phyloP scores from a whole-genome alignment of 1,140 invertebrate species.

The Ceratoteleas bidentatus region DNA sequence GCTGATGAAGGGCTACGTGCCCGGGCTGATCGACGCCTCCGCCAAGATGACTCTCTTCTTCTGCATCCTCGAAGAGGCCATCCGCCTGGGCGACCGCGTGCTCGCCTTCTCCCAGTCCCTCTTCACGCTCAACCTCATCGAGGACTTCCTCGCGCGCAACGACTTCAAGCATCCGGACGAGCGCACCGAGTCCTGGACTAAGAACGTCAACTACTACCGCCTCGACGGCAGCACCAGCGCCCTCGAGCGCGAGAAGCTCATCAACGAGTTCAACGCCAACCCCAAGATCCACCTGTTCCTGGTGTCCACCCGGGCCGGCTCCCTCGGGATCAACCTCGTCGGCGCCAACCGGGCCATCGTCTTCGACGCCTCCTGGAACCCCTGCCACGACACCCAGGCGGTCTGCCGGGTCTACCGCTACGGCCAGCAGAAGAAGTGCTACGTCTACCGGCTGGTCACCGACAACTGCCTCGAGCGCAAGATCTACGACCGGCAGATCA shows the following conservation, averaged over 20 bases:
- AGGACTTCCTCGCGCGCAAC: constrained; percentile 93
- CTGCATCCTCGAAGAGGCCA: constrained; percentile 94
- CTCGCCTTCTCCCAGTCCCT: constrained; percentile 98
- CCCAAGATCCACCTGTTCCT: constrained; percentile 94
- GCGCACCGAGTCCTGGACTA: constrained; percentile 88
- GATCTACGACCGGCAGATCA: constrained; percentile 98
- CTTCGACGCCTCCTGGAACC: constrained; percentile 99
- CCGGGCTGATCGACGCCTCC: constrained; percentile 95
- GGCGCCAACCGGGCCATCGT: constrained; percentile 98
- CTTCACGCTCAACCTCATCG: constrained; percentile 97
- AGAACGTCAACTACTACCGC: constrained; percentile 94
- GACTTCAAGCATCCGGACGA: constrained; percentile 86
- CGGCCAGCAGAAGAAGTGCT: constrained; percentile 96
- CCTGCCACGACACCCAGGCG: constrained; percentile 99
- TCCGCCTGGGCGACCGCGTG: constrained; percentile 92
- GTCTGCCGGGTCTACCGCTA: constrained; percentile 98
- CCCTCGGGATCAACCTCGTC: constrained; percentile 97
- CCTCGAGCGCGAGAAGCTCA: constrained; percentile 96
- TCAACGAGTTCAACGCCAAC: constrained; percentile 98
- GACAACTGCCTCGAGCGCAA: constrained; percentile 98
- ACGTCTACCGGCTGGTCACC: constrained; percentile 97
- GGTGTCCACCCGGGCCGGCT: constrained; percentile 98
- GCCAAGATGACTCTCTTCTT: constrained; percentile 98
- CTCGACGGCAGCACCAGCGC: constrained; percentile 97
- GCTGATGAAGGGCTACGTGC: constrained; percentile 92